Conservation (phyloP, 2,888 invertebrate genomes). For the Acronicta psi region DNA sequence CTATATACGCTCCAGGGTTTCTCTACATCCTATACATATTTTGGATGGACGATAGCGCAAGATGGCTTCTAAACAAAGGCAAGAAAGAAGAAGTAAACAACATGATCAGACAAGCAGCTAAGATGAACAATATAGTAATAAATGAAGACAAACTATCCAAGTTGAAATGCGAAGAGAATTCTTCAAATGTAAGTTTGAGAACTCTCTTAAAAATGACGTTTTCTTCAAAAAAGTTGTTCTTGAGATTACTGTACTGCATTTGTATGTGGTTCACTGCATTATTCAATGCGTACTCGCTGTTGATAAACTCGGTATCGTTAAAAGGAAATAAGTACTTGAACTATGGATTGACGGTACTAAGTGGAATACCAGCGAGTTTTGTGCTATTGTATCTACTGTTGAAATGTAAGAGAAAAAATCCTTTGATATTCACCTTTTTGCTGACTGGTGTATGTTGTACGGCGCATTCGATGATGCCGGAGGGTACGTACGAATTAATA, state of each 20-base stretch:
- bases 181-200: conserved; percentile 20
- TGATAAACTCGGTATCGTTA: conserved; percentile 91
- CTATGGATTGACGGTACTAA: conserved; percentile 90
- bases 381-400: conserved; percentile 85
- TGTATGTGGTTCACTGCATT: conserved; percentile 72
- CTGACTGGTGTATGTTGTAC: conserved; percentile 43
- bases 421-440: conserved; percentile 55
- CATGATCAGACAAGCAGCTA: conserved; percentile 89
- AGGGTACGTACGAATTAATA: conserved; percentile 26
- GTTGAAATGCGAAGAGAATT: conserved; percentile 62
- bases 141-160: conserved; percentile 61
- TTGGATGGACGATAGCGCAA: conserved; percentile 91
- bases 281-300: conserved; percentile 90
- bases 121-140: conserved; percentile 67
- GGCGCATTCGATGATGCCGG: conserved; percentile 36
- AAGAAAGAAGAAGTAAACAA: conserved; percentile 89
- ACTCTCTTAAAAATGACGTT: conserved; percentile 48
- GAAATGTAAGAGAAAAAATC: conserved; percentile 83
- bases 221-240: conserved; percentile 62
- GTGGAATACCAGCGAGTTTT: conserved; percentile 89
- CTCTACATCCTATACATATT: conserved; percentile 90
- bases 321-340: conserved; percentile 93
- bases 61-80: conserved; percentile 93
- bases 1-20: conserved; percentile 91
- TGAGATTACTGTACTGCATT: conserved; percentile 67